Conservation (phyloP, 2,888 invertebrate species). For the Phengaris arion region DNA sequence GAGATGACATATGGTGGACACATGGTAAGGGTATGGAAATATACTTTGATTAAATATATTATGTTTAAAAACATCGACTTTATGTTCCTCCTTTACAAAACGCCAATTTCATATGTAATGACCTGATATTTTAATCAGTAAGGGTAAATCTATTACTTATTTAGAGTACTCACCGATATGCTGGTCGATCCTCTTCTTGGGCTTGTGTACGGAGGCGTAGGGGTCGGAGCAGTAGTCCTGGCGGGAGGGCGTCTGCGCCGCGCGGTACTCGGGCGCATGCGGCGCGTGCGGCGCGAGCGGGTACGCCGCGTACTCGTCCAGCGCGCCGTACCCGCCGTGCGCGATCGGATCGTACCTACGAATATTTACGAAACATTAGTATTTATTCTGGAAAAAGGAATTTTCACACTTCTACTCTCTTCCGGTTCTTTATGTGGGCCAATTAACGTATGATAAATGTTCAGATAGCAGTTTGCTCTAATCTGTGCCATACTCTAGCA, state of each 20-base stretch:
- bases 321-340: slow-evolving; percentile 90
- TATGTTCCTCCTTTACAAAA: no score
- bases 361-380: neutral
- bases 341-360: slow-evolving; percentile 84
- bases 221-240: slow-evolving; percentile 94
- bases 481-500: neutral
- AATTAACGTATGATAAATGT: neutral
- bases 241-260: slow-evolving; percentile 89
- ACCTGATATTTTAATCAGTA: no score
- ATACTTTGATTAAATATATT: no score
- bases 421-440: neutral
- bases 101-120: no score
- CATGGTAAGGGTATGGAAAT: no score
- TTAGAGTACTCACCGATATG: slow-evolving; percentile 87
- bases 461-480: neutral
- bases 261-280: slow-evolving; percentile 82
- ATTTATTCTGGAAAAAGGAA: neutral
- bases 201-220: slow-evolving; percentile 93
- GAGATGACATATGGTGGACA: no score
- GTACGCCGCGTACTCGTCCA: slow-evolving; percentile 88
- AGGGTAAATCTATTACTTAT: no score
- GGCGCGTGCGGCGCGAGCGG: slow-evolving; percentile 89
- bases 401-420: neutral
- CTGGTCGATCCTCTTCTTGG: slow-evolving; percentile 91
- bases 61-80: no score